A percentile compares a stretch with the other conserved stretches of the same genome.
phyloP scores from a whole-genome alignment of 1,140 invertebrate genomes.

The Achatina immaculata region DNA sequence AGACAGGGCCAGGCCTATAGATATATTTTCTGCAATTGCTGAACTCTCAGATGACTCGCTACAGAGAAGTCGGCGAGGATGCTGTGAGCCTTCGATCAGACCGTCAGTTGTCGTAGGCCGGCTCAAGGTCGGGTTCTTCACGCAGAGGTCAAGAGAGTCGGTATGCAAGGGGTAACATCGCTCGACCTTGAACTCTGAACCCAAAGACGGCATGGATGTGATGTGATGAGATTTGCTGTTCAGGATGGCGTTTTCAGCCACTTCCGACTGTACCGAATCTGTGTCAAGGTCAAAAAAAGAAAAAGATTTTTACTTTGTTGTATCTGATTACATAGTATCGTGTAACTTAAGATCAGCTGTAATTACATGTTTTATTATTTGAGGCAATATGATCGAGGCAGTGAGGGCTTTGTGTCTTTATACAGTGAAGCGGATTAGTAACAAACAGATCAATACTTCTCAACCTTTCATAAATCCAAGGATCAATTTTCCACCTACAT shows the following conservation, averaged over 20 bases:
- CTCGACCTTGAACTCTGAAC: conserved; percentile 31
- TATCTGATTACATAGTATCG: neutral
- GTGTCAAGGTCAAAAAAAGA: neutral
- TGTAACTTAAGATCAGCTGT: neutral
- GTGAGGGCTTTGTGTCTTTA: too few relatives aligned
- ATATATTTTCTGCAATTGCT: conserved; percentile 7
- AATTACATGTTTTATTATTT: neutral
- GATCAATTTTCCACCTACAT: too few relatives aligned
- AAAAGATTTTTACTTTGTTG: neutral
- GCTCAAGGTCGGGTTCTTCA: neutral
- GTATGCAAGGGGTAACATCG: conserved; percentile 7
- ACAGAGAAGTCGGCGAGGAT: neutral
- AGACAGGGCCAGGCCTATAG: conserved; percentile 27
- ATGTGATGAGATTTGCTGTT: neutral
- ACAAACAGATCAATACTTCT: too few relatives aligned
- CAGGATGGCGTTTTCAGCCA: neutral
- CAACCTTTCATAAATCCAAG: too few relatives aligned
- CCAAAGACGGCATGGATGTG: neutral
- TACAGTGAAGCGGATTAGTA: too few relatives aligned
- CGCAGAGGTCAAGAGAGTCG: conserved; percentile 26
- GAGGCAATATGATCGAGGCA: too few relatives aligned
- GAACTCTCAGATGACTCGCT: neutral
- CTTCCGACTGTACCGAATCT: neutral
- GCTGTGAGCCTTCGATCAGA: neutral
- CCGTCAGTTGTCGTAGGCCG: neutral